Base-by-base conservation (phyloP, 2,113 vertebrate species). In the Dicrurus megarhynchus region DNA sequence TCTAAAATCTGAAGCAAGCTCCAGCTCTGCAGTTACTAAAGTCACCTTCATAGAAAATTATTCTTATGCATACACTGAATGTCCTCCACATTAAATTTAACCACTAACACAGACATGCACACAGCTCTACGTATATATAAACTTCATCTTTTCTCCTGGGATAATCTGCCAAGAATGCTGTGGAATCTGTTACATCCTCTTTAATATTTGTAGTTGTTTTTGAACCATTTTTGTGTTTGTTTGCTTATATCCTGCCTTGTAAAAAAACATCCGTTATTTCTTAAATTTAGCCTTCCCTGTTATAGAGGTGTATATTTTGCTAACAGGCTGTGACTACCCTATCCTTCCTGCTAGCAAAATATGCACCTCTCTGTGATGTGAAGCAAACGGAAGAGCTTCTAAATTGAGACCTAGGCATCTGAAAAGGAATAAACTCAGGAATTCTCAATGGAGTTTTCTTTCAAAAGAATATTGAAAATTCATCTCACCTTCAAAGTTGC, bases 201-300 rank as follows among this genome's bases (percentile, higher is more conserved):
- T 84, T 75, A 81, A 78, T 78, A 93, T 56, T 84, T 94, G 56
- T 50, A 56, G 28, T 24, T 93, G 52, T 0, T 96, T 96, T 96
- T 87, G 83, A 95, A 92, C 53, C 20, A 35, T 87, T 93, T 94
- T 96, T 81, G 49, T 95, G 56, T 78, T 89, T 96, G 93, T 94
- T 97, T 97, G 76, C 90, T 93, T 93, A 89, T 90, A 90, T 95
- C 92, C 85, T 93, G 92, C 73, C 68, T 92, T 84, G 85, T 41
- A 64, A 83, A 79, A 96, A 96, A 94, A 87, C 59, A 89, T 96
- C 96, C 49, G 13, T 71, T 87, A 46, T 69, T 94, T 93, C 56
- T 90, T 96, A 95, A 90, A 93, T 90, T 92, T 96, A 95, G 90
- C 88, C 57, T 93, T 93, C 90, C 44, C 80, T 94, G 23, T 81